Evolutionary conservation across 2,113 vertebrate genomes (phyloP), one percentile per base, ranked within the genome.

Genomic region (Macroglossus sobrinus): DNA sequence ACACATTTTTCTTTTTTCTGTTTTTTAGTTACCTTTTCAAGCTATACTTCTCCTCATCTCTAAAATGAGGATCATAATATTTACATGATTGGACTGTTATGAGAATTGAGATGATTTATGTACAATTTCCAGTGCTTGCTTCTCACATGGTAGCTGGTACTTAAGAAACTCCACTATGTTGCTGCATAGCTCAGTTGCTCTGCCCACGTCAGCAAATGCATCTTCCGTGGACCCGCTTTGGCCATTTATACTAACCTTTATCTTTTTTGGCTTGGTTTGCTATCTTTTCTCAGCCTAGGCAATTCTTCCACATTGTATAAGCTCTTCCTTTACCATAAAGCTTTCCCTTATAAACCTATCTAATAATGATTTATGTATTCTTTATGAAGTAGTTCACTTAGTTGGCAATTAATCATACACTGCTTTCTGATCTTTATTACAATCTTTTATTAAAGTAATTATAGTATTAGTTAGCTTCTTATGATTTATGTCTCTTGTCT

Each of bases 361-460:
- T 90, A 68, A 50, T 68, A 13, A 74, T 88, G 89, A 93, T 89
- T 89, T 92, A 88, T 95, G 28, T n/a, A 30, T 92, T 89, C 84
- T 35, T 93, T 72, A 74, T n/a, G 84, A 96, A 61, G 30, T 55
- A 66, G 57, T 61, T 93, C 66, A 57, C 64, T 53, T 84, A 43
- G 64, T 35, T 76, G 59, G 55, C 61, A 89, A 6, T 96, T 94
- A 80, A 57, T 92, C 59, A 50, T 75, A 14, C 4, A 35, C 53
- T 82, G 47, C 64, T 87, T 80, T 93, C 53, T 91, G 71, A 87
- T 92, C 95, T 78, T 76, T 47, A 7, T 30, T 76, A 71, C 75
- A n/a, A 18, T 40, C 79, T 92, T 97, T 96, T 88, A 91, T 95
- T 75, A 92, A 75, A 69, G 59, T 90, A 93, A 96, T 97, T 96